Conservation (phyloP, 2,113 vertebrate species). For the Cepphus grylle region DNA sequence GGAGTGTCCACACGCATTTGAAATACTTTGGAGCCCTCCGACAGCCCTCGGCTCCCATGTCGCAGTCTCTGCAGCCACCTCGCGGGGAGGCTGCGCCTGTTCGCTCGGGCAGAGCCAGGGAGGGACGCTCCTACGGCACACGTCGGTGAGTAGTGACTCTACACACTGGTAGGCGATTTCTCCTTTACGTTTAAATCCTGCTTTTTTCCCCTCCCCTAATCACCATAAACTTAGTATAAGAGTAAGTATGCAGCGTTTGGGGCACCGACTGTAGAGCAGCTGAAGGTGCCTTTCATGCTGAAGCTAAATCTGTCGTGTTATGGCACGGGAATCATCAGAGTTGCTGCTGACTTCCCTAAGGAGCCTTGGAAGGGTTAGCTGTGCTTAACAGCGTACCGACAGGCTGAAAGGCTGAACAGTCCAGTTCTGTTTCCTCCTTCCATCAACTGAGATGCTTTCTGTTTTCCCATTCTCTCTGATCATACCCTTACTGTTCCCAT, state of each 20-base stretch:
- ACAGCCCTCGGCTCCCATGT: accelerated
- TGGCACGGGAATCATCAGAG: neutral
- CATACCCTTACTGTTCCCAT: neutral
- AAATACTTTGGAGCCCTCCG: accelerated
- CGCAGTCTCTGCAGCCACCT: slow-evolving; percentile 58
- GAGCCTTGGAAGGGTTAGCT: neutral
- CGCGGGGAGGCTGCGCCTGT: neutral
- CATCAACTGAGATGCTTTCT: neutral
- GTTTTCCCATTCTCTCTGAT: neutral
- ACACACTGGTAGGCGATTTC: neutral
- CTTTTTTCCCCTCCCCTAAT: accelerated
- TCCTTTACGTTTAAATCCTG: neutral
- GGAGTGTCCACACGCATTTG: accelerated
- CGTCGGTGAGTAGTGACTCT: neutral
- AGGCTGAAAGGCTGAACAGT: neutral
- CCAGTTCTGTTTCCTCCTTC: neutral
- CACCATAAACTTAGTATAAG: accelerated
- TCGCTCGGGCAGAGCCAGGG: accelerated
- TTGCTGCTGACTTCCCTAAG: neutral
- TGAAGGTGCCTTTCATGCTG: neutral
- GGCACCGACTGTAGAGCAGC: neutral
- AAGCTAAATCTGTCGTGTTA: accelerated
- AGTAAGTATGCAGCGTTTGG: neutral
- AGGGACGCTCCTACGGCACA: neutral
- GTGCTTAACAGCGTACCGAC: neutral